Conservation (phyloP, 1,140 invertebrate genomes). For the Apis florea region DNA sequence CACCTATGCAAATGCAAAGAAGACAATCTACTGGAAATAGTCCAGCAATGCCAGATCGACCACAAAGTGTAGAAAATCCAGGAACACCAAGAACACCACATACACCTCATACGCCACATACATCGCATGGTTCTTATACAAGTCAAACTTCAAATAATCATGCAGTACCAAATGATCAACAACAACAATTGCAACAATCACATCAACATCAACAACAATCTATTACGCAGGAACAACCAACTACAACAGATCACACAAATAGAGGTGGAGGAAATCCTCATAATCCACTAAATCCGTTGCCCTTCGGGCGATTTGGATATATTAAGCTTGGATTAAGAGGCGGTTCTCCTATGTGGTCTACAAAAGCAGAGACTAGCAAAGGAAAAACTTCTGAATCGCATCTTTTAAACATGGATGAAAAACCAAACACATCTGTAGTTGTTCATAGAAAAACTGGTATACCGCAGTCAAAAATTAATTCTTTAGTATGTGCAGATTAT, state of each 20-base stretch:
- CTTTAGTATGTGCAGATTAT: constrained; percentile 83
- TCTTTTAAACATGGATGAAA: constrained; percentile 67
- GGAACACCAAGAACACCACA: constrained; percentile 80
- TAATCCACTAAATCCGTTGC: constrained; percentile 81
- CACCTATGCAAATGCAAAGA: constrained; percentile 81
- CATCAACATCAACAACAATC: constrained; percentile 69
- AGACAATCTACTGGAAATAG: constrained; percentile 82
- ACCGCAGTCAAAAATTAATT: constrained; percentile 80
- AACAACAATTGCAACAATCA: constrained; percentile 70
- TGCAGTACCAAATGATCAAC: constrained; percentile 69
- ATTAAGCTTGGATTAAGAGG: constrained; percentile 85
- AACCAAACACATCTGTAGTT: constrained; percentile 79
- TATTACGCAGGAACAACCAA: constrained; percentile 58
- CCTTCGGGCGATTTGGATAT: constrained; percentile 81
- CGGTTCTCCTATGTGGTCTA: constrained; percentile 87
- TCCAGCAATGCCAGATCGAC: constrained; percentile 81
- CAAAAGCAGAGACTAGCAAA: constrained; percentile 76
- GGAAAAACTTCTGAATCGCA: constrained; percentile 76
- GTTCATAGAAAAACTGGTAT: constrained; percentile 79
- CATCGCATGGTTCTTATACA: constrained; percentile 64
- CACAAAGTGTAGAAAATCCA: constrained; percentile 82
- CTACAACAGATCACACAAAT: constrained; percentile 67
- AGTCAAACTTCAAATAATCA: constrained; percentile 71
- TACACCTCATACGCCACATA: constrained; percentile 69
- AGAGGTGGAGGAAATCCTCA: constrained; percentile 80